Evolutionary conservation across 2,113 vertebrate species (phyloP).

Genomic region (Zingel zingel): DNA sequence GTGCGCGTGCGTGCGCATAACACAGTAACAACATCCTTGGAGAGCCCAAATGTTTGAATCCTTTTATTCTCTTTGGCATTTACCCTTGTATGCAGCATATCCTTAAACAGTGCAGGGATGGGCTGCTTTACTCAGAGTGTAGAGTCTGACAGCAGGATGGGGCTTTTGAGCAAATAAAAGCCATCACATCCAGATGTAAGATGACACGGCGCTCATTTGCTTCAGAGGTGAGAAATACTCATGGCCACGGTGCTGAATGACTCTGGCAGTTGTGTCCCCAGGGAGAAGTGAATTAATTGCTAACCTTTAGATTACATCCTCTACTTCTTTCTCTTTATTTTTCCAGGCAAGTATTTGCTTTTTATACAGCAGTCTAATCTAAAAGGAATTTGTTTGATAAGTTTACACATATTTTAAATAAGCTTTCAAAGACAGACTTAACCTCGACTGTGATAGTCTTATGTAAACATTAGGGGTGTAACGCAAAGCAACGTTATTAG

Average conservation of each 20-base stretch:
- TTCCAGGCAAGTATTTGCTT: conserved; percentile 19
- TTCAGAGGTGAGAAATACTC: conserved; percentile 76
- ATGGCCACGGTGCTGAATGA: conserved; percentile 51
- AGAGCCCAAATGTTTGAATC: conserved; percentile 12
- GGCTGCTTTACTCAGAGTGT: conserved; percentile 32
- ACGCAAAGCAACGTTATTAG: background rate
- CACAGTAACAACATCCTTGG: background rate
- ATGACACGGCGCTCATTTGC: conserved; percentile 74
- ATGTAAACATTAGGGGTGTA: background rate
- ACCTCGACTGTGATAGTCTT: background rate
- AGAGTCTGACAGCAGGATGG: conserved; percentile 36
- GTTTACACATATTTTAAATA: background rate
- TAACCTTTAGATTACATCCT: conserved; percentile 72
- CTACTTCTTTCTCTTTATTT: conserved; percentile 29
- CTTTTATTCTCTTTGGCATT: conserved; percentile 1
- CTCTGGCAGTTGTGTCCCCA: conserved; percentile 69
- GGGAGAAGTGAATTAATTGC: conserved; percentile 73
- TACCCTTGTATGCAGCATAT: background rate
- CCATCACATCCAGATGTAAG: conserved; percentile 60
- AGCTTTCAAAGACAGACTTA: background rate
- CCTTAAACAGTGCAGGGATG: background rate
- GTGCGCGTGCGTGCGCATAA: no score
- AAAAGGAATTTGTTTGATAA: background rate
- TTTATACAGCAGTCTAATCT: background rate
- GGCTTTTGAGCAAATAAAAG: conserved; percentile 48